These are phyloP conservation scores for Ictalurus punctatus DNA, from an alignment of 2,113 vertebrate species.

Conservation along the genomic window DNA sequence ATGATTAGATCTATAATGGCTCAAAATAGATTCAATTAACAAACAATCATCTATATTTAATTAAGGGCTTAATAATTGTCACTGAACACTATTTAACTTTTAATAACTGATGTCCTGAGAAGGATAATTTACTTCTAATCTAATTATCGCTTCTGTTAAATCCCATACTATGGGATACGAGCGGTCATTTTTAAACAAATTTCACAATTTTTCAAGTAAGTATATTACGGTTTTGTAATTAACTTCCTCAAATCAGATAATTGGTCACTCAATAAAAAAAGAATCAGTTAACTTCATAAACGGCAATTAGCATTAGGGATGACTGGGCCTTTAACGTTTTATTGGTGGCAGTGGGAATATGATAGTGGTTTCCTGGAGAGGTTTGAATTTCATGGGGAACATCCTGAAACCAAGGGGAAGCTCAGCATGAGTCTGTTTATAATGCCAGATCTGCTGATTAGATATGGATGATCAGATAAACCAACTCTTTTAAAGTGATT, in stretches of 20 bases:
- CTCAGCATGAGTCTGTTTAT: constrained; percentile 62
- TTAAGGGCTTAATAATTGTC: constrained; percentile 65
- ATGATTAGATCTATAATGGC: constrained; percentile 32
- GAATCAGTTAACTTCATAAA: constrained; percentile 67
- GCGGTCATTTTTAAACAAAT: constrained; percentile 62
- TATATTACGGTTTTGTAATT: constrained; percentile 64
- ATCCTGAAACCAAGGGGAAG: constrained; percentile 49
- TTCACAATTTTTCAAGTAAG: constrained; percentile 60
- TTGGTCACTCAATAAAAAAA: constrained; percentile 67
- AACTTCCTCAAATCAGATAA: constrained; percentile 70
- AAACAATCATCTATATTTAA: constrained; percentile 66
- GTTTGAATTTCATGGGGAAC: constrained; percentile 47
- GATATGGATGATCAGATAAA: constrained; percentile 68
- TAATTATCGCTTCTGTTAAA: constrained; percentile 60
- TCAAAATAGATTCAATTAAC: constrained; percentile 62
- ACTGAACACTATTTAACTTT: constrained; percentile 62
- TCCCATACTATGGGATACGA: constrained; percentile 57
- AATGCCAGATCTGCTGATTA: constrained; percentile 65
- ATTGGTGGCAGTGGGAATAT: constrained; percentile 42
- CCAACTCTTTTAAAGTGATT: constrained; percentile 71
- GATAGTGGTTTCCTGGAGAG: constrained; percentile 39
- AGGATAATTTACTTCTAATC: constrained; percentile 66
- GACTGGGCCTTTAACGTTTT: constrained; percentile 58
- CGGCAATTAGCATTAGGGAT: constrained; percentile 63
- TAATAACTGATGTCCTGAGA: constrained; percentile 59